A percentile compares a stretch with the other conserved stretches of the same genome.
Conservation (phyloP, 2,888 invertebrate species). For the Nasonia oneida region DNA sequence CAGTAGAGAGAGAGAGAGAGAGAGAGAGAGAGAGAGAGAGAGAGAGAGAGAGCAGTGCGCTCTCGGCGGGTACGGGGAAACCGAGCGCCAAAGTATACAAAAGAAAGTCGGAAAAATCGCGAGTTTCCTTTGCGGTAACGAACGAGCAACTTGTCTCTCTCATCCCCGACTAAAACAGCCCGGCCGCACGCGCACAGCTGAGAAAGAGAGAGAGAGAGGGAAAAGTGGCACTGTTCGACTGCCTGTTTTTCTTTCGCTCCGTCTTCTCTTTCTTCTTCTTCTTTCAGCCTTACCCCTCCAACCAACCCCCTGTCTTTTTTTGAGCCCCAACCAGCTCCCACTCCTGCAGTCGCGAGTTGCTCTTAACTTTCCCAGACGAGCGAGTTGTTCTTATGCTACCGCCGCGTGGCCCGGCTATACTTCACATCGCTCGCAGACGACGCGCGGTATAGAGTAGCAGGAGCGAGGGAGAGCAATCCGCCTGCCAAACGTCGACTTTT, state of each 20-base stretch:
- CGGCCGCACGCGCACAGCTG: background rate
- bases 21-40: too few species aligned
- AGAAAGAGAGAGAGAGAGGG: constrained; percentile 4
- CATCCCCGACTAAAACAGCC: constrained; percentile 28
- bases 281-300: constrained; percentile 37
- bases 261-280: constrained; percentile 48
- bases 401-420: constrained; percentile 1
- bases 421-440: constrained; percentile 3
- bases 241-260: constrained; percentile 60
- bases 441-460: background rate
- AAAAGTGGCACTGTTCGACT: constrained; percentile 48
- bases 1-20: background rate
- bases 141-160: constrained; percentile 56
- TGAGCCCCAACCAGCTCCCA: constrained; percentile 48
- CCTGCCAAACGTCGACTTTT: constrained; percentile 21
- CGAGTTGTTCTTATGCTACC: constrained; percentile 49
- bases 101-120: constrained; percentile 56
- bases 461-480: constrained; percentile 19
- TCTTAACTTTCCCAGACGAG: constrained; percentile 69
- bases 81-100: constrained; percentile 33
- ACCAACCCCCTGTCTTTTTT: constrained; percentile 42
- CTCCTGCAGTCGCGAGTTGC: constrained; percentile 67
- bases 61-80: background rate
- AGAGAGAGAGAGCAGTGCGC: background rate
- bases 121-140: constrained; percentile 58